phyloP scores from a whole-genome alignment of 2,888 invertebrate species.

The Eudemis profundana region DNA sequence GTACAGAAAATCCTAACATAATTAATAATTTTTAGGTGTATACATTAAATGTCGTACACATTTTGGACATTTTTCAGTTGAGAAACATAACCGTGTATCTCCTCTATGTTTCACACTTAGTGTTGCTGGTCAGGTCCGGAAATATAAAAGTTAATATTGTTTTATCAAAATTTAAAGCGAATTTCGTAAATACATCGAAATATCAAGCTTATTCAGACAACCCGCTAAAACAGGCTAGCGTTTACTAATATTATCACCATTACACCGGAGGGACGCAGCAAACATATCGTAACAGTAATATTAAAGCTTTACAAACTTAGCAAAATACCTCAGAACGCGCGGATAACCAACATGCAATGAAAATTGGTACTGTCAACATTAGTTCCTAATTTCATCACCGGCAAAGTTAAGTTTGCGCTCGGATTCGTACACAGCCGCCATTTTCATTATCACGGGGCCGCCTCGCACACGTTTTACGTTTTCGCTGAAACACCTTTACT shows the following conservation, averaged over 20 bases:
- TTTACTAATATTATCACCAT: constrained; percentile 26
- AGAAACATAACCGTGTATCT: too few relatives aligned
- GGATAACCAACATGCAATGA: background rate
- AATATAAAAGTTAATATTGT: background rate
- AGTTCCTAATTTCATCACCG: constrained; percentile 33
- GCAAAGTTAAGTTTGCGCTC: constrained; percentile 20
- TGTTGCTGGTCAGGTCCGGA: too few relatives aligned
- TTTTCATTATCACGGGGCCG: constrained; percentile 33
- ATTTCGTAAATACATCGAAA: background rate
- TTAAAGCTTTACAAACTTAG: constrained; percentile 26
- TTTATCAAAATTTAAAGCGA: background rate
- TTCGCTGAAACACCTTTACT: constrained; percentile 40
- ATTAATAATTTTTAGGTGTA: too few relatives aligned
- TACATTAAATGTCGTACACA: too few relatives aligned
- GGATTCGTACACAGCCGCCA: constrained; percentile 37
- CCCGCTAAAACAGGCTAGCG: background rate
- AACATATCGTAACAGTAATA: constrained; percentile 34
- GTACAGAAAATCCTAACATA: too few relatives aligned
- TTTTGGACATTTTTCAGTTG: too few relatives aligned
- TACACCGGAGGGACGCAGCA: constrained; percentile 20
- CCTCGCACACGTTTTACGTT: constrained; percentile 34
- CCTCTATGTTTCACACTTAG: too few relatives aligned
- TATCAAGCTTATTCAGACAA: background rate
- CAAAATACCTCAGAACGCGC: constrained; percentile 1
- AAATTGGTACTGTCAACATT: constrained; percentile 15